A percentile compares a stretch with the other conserved stretches of the same genome.
Evolutionary conservation across 2,888 invertebrate genomes (phyloP).

Genomic region (Diaphora mendica): DNA sequence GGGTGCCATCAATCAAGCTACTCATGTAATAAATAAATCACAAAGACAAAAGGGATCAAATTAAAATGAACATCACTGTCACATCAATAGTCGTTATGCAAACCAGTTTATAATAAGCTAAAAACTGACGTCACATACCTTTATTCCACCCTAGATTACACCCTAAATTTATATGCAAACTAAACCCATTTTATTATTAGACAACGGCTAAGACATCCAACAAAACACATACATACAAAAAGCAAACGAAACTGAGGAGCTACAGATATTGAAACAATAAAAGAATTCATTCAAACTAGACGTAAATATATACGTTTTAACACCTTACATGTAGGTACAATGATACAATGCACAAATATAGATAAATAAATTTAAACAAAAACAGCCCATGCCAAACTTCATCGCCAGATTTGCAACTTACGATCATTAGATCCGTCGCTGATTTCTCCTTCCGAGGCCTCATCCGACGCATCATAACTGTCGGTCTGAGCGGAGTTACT

Average conservation of each 20-base stretch:
- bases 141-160: background rate
- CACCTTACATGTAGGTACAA: background rate
- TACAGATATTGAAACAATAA: background rate
- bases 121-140: background rate
- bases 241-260: background rate
- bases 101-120: background rate
- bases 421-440: background rate
- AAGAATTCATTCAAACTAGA: background rate
- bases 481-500: background rate
- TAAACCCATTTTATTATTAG: background rate
- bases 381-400: background rate
- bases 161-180: background rate
- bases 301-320: background rate
- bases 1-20: background rate
- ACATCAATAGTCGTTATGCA: background rate
- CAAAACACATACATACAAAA: background rate
- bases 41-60: background rate
- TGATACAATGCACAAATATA: background rate
- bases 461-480: constrained; percentile 1
- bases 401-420: background rate
- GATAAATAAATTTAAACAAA: background rate
- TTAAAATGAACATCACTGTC: background rate
- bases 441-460: background rate
- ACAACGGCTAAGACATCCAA: background rate
- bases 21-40: background rate